These are phyloP conservation scores for Burhinus oedicnemus DNA, from an alignment of 2,113 vertebrate genomes.

Conservation along the genomic window DNA sequence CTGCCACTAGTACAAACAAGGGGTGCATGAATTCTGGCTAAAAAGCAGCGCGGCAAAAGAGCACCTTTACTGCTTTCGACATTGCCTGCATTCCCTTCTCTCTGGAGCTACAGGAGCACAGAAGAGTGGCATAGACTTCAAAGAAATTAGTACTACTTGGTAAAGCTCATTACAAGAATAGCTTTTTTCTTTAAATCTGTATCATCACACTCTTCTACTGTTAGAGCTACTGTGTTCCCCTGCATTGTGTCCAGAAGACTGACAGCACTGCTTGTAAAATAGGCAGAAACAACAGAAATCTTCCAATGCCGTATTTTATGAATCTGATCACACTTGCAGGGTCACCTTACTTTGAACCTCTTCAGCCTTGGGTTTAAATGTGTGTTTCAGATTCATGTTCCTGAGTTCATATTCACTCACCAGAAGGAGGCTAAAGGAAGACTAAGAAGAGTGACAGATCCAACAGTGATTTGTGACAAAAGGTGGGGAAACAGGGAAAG, in stretches of 20 bases:
- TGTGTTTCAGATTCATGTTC: not conserved
- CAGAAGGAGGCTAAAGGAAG: not conserved
- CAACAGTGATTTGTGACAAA: not conserved
- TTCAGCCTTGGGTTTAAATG: not conserved
- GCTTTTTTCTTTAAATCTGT: not conserved
- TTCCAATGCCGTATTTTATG: not conserved
- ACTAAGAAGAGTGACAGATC: not conserved
- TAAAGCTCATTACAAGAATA: not conserved
- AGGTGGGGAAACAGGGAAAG: not conserved
- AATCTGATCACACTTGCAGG: constrained; percentile 6
- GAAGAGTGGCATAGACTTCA: not conserved
- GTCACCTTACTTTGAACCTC: not conserved
- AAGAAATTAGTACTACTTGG: not conserved
- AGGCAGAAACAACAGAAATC: not conserved
- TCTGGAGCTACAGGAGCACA: not conserved
- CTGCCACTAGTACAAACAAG: too few species aligned
- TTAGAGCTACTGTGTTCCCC: not conserved
- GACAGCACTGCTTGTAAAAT: not conserved
- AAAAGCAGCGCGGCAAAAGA: not conserved
- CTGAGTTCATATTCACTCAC: not conserved
- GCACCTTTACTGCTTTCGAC: fast-evolving
- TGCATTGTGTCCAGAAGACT: not conserved
- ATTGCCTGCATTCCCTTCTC: fast-evolving
- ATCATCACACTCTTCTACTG: not conserved
- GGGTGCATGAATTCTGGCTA: not conserved